Evolutionary conservation across 2,888 invertebrate genomes (phyloP), one percentile per base, ranked within the genome.

Genomic region (Willowsia nigromaculata): DNA sequence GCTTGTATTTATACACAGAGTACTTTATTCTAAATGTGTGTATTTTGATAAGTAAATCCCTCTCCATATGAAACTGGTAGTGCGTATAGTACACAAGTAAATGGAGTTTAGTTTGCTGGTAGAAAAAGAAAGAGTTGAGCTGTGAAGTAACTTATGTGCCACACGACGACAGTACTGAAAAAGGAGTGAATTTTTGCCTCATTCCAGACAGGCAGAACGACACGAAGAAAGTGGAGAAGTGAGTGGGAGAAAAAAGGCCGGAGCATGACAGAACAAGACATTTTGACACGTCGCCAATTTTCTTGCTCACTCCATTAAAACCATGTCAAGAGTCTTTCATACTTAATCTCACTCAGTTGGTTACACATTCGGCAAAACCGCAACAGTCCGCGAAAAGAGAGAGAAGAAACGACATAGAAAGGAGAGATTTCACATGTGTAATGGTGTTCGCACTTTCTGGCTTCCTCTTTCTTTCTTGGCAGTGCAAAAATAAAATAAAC

Each of bases 241-340:
- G 40, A 47, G 78, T 47, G 13, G 76, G n/a, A 76, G 50, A 50
- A 30, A 76, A 78, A 84, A 37, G 18, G 71, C 30, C 22, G 30
- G 78, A 86, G 68, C 81, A 86, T 80, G 80, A 80, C 78, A 86
- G 81, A 86, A 81, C 78, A 86, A 86, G 86, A 90, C 90, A 86
- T 90, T 90, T 90, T 90, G 90, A 90, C 90, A 90, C 85, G 82
- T 90, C 86, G 90, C 90, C 90, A 90, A 90, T 90, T 68, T 90
- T 86, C 86, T 81, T 81, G 68, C 81, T 82, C 90, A 90, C 86
- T 90, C 90, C 90, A 90, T 90, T 90, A 90, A 86, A 90, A 90
- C 86, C 82, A 83, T 90, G 90, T 90, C 90, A 90, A 90, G 86
- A 86, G 76, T 82, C 85, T 90, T 86, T 85, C 85, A 76, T 76